phyloP scores from a whole-genome alignment of 2,888 invertebrate genomes.

The Monopis laevigella region DNA sequence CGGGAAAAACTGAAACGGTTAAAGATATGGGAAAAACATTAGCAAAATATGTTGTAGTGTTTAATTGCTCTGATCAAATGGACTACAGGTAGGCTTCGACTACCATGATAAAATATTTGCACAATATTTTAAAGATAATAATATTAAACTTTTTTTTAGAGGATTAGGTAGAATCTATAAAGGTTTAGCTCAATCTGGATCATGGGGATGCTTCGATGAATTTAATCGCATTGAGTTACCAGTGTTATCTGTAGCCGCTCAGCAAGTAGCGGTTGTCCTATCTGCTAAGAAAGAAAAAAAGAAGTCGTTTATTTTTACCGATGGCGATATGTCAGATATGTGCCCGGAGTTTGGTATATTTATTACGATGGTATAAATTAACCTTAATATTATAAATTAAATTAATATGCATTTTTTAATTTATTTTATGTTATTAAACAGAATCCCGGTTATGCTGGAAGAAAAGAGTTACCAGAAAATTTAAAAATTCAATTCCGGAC shows the following conservation, averaged over 20 bases:
- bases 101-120: neutral
- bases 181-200: constrained; percentile 93
- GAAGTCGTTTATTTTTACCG: constrained; percentile 91
- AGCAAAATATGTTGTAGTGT: constrained; percentile 96
- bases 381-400: no score
- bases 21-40: constrained; percentile 98
- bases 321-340: constrained; percentile 92
- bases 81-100: constrained; percentile 74
- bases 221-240: constrained; percentile 96
- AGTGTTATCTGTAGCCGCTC: constrained; percentile 88
- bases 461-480: constrained; percentile 96
- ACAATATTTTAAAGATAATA: neutral
- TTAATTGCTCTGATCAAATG: constrained; percentile 99
- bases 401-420: neutral
- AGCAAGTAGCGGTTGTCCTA: constrained; percentile 94
- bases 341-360: constrained; percentile 97
- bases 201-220: constrained; percentile 99
- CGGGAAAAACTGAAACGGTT: constrained; percentile 97
- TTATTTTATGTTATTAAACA: constrained; percentile 36
- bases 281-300: constrained; percentile 94
- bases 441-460: constrained; percentile 98
- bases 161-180: constrained; percentile 96
- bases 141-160: constrained; percentile 44
- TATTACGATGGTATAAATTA: constrained; percentile 91
- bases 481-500: constrained; percentile 97